Percentiles rank a stretch among this genome's conserved stretches.
Evolutionary conservation across 2,888 invertebrate genomes (phyloP).

Genomic region (Phengaris alcon): DNA sequence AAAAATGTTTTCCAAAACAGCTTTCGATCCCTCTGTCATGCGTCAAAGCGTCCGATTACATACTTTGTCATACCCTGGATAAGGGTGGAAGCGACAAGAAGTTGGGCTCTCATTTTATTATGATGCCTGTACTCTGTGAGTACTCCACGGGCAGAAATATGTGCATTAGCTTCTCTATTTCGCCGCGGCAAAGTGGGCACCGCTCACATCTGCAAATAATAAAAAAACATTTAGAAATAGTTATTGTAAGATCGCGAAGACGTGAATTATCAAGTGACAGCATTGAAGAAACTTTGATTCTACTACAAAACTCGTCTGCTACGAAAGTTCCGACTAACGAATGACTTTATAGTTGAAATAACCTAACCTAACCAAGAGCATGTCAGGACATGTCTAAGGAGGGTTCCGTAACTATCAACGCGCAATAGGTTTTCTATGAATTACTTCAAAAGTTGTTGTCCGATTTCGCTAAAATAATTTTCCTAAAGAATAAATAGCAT

Average conservation of each 20-base stretch:
- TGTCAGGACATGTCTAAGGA: too few species aligned
- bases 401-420: too few species aligned
- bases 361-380: too few species aligned
- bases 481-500: too few species aligned
- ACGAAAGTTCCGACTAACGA: too few species aligned
- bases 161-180: constrained; percentile 84
- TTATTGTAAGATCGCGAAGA: neutral
- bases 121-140: constrained; percentile 55
- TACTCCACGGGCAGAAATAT: constrained; percentile 84
- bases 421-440: too few species aligned
- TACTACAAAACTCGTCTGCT: too few species aligned
- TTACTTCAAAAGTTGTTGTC: too few species aligned
- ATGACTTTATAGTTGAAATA: too few species aligned
- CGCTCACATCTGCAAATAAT: constrained; percentile 80
- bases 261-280: neutral
- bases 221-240: neutral
- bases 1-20: constrained; percentile 24
- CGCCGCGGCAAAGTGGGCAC: constrained; percentile 87
- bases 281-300: too few species aligned
- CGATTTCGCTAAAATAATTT: too few species aligned
- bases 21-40: constrained; percentile 19
- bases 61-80: constrained; percentile 20
- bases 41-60: neutral
- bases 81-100: constrained; percentile 16
- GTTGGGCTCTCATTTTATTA: constrained; percentile 57